Conservation (phyloP, 2,797 vertebrate genomes). For the Carcharodon carcharias region DNA sequence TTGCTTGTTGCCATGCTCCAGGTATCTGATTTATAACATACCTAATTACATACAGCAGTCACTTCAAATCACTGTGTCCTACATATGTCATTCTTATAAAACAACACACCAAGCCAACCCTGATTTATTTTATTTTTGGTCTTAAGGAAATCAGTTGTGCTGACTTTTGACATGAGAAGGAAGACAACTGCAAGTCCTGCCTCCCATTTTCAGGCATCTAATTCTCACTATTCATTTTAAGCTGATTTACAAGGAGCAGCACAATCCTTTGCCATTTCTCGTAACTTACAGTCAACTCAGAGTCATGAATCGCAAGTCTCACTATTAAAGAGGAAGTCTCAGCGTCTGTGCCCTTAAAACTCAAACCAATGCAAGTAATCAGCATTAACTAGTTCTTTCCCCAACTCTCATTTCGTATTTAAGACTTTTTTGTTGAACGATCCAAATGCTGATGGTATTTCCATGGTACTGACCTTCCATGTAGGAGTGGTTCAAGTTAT, state of each 20-base stretch:
- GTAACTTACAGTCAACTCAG: not conserved
- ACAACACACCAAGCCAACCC: not conserved
- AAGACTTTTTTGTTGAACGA: not conserved
- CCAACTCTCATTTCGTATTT: not conserved
- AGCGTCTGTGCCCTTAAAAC: not conserved
- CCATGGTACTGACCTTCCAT: not conserved
- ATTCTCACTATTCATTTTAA: not conserved
- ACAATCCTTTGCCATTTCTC: not conserved
- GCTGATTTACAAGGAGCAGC: not conserved
- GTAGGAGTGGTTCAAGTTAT: not conserved
- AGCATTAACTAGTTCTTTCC: not conserved
- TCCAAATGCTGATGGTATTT: not conserved
- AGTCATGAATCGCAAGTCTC: not conserved
- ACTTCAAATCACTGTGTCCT: not conserved
- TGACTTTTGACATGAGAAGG: not conserved
- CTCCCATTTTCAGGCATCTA: not conserved
- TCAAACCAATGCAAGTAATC: not conserved
- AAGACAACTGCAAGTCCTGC: not conserved
- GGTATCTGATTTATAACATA: not conserved
- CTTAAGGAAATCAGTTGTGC: not conserved
- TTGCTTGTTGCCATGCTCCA: not conserved
- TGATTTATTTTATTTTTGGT: not conserved
- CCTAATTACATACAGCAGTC: not conserved
- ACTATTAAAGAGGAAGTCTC: constrained; percentile 11
- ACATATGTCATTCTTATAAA: not conserved